A percentile compares a stretch with the other conserved stretches of the same genome.
These are phyloP conservation scores for Drosophila hydei DNA, from an alignment of 1,140 invertebrate species.

Conservation along the genomic window DNA sequence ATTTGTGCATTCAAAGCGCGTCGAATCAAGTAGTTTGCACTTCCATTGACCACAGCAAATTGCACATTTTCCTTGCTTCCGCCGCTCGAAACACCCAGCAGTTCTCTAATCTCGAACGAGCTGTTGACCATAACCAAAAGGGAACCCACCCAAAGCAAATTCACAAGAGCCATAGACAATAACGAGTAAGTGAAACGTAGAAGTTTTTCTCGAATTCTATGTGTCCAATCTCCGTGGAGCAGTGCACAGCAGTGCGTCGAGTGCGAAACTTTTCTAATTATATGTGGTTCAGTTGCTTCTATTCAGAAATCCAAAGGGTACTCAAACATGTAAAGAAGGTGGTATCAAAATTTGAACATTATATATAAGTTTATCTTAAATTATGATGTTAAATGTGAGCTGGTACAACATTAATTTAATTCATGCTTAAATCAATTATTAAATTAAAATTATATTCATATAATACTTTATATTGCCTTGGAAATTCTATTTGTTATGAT, in stretches of 20 bases:
- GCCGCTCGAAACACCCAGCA: not conserved
- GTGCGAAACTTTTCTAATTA: slow-evolving; percentile 64
- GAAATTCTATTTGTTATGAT: too few species aligned
- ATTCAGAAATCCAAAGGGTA: not conserved
- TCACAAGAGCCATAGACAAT: slow-evolving; percentile 19
- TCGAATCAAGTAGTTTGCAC: slow-evolving; percentile 18
- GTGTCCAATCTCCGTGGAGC: slow-evolving; percentile 42
- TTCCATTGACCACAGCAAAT: slow-evolving; percentile 50
- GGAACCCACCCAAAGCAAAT: slow-evolving; percentile 22
- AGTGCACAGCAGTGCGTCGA: slow-evolving; percentile 7
- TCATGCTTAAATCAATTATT: too few species aligned
- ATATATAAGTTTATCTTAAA: too few species aligned
- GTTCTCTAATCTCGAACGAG: slow-evolving; percentile 26
- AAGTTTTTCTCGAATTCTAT: slow-evolving; percentile 40
- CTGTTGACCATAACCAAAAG: slow-evolving; percentile 26
- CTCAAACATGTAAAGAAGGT: not conserved
- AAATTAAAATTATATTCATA: too few species aligned
- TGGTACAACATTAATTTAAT: too few species aligned
- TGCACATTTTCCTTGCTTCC: slow-evolving; percentile 32
- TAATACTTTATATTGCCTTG: too few species aligned
- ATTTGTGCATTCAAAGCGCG: slow-evolving; percentile 40
- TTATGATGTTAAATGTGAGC: too few species aligned
- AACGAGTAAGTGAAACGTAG: slow-evolving; percentile 6
- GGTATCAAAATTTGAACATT: not conserved
- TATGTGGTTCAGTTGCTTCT: slow-evolving; percentile 45